Base-by-base conservation (phyloP, 2,113 vertebrate genomes). In the Thomomys bottae region DNA sequence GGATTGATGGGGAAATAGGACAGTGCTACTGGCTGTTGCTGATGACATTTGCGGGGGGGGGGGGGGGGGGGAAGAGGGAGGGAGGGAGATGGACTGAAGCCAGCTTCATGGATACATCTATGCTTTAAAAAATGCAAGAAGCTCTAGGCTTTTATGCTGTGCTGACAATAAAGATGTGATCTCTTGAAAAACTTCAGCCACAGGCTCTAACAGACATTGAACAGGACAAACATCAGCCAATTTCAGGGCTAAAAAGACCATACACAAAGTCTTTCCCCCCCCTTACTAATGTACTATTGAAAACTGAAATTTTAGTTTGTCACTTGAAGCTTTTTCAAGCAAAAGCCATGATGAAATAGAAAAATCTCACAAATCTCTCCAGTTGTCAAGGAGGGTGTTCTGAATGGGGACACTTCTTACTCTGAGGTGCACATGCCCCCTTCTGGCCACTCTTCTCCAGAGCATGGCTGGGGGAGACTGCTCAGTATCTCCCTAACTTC, bases 151-250 rank as follows among this genome's bases (percentile, higher is more conserved):
- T 54, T 90, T 84, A 93, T 94, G 66, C 72, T 90, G 93, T 93
- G 93, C 84, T 95, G 94, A 92, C 94, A 86, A 94, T 83, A 92
- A 94, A 77, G 89, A 92, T 91, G 79, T 89, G 92, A 94, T 77
- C 92, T 90, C 83, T 40, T 93, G 38, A 72, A 92, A 96, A 95
- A 57, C 80, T 76, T 3, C 92, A 92, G 76, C 77, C 45, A 61
- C 0, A 87, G 79, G 87, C n/a, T 87, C 63, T 84, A 89, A 61
- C 1, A 80, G 94, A 89, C 71, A 95, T 63, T 85, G 66, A 92
- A 70, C 76, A 59, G 78, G 4, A 96, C 86, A 80, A 87, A 57
- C 66, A 89, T 42, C 80, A 97, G 66, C 36, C 49, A 83, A 72
- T 2, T 76, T 79, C 73, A 36, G 78, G 45, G 34, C 61, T 73